phyloP scores from a whole-genome alignment of 92 coral and sea anemone genomes.

The Paragorgia papillata region DNA sequence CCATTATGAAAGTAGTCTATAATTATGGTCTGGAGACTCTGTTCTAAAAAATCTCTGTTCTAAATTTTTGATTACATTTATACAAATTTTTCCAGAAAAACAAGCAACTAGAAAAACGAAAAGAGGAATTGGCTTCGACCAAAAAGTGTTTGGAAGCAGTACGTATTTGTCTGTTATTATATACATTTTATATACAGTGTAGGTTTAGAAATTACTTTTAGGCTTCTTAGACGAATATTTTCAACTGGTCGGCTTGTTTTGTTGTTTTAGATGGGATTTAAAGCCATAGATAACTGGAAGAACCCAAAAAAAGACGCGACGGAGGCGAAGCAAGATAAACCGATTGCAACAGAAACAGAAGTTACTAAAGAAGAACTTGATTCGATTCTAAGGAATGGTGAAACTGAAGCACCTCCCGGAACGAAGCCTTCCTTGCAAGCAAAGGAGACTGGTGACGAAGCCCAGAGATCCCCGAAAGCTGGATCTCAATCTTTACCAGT shows the following conservation, averaged over 20 bases:
- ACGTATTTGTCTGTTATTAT: constrained; percentile 35
- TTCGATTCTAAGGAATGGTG: background rate
- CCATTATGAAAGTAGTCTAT: no score
- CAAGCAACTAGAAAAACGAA: constrained; percentile 81
- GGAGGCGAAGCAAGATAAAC: background rate
- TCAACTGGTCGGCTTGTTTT: background rate
- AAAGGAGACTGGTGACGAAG: background rate
- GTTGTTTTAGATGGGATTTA: constrained; percentile 26
- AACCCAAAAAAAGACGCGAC: constrained; percentile 14
- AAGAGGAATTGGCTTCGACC: constrained; percentile 89
- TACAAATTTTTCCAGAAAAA: constrained; percentile 78
- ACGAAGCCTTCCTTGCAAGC: background rate
- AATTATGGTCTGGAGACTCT: no score
- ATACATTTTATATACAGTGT: background rate
- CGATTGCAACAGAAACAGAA: background rate
- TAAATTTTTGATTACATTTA: no score
- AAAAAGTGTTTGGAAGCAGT: constrained; percentile 89
- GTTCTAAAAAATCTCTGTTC: no score
- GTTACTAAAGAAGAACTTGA: background rate
- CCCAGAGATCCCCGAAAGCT: background rate
- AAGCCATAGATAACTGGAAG: constrained; percentile 27
- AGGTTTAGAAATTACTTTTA: no score
- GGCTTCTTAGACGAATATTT: background rate
- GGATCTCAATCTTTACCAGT: background rate
- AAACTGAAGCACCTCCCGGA: background rate